Evolutionary conservation across 2,797 vertebrate species (phyloP).

Genomic region (Cossypha polioptera): DNA sequence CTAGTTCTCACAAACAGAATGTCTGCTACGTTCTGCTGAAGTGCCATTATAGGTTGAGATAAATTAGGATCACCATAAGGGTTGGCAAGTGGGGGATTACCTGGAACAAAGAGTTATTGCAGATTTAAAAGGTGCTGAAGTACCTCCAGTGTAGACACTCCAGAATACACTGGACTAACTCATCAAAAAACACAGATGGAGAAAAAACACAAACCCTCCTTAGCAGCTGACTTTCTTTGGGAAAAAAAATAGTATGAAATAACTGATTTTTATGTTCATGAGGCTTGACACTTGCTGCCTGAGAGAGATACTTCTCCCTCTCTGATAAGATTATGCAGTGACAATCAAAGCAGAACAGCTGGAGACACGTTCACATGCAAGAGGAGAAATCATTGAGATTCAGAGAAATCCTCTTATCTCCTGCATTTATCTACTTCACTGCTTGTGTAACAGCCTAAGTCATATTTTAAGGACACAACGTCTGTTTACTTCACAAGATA

Average conservation of each 20-base stretch:
- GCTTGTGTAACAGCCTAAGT: background rate
- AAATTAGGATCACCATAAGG: conserved; percentile 96
- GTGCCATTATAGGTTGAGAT: conserved; percentile 94
- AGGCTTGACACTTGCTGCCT: background rate
- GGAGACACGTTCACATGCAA: background rate
- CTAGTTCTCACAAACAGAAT: conserved; percentile 98
- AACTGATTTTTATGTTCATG: background rate
- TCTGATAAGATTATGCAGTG: background rate
- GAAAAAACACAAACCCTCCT: background rate
- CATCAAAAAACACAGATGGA: background rate
- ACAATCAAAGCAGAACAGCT: background rate
- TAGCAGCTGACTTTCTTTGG: background rate
- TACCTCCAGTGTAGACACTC: background rate
- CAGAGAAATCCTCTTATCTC: background rate
- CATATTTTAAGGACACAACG: background rate
- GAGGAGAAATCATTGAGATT: background rate
- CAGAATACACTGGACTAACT: background rate
- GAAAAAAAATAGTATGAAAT: background rate
- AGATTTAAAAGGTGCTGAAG: conserved; percentile 1
- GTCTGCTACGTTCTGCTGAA: conserved; percentile 97
- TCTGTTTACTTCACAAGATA: background rate
- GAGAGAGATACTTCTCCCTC: background rate
- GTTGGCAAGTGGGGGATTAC: conserved; percentile 95
- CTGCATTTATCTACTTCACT: background rate
- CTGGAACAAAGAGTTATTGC: conserved; percentile 75